These are phyloP conservation scores for Australoheros scitulus DNA, from an alignment of 2,113 vertebrate species.

Conservation along the genomic window DNA sequence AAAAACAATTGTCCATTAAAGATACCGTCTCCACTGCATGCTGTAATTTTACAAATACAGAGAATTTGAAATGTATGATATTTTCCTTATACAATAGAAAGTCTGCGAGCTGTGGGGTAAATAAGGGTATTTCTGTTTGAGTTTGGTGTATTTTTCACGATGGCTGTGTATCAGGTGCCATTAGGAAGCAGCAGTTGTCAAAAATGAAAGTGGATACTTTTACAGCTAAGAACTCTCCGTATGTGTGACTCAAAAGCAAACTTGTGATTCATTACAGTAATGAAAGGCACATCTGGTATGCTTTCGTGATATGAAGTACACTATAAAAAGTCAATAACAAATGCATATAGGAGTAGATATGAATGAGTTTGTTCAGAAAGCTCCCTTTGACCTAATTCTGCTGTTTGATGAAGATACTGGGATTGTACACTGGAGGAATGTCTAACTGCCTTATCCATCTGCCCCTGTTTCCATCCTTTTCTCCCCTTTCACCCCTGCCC, in stretches of 20 bases:
- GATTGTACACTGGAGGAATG: conserved; percentile 65
- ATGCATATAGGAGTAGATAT: conserved; percentile 37
- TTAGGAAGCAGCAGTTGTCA: conserved; percentile 11
- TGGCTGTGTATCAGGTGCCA: conserved; percentile 3
- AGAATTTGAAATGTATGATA: conserved; percentile 16
- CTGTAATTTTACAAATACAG: conserved; percentile 11
- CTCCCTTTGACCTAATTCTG: conserved; percentile 61
- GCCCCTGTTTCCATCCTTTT: conserved; percentile 44
- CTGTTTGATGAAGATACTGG: conserved; percentile 61
- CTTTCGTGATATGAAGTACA: conserved; percentile 29
- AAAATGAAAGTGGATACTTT: conserved; percentile 38
- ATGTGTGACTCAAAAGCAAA: conserved; percentile 55
- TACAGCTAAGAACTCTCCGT: conserved; percentile 17
- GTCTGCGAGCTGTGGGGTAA: conserved; percentile 18
- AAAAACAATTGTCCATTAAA: conserved; percentile 20
- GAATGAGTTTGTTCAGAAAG: conserved; percentile 34
- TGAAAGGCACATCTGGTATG: conserved; percentile 42
- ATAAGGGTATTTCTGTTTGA: conserved; percentile 23
- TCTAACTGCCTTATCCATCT: conserved; percentile 51
- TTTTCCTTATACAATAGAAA: conserved; percentile 42
- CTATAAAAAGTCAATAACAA: conserved; percentile 45
- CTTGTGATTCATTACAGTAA: conserved; percentile 61
- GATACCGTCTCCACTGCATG: background rate
- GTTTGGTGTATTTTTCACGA: conserved; percentile 56
- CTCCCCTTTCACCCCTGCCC: conserved; percentile 42